Evolutionary conservation across 1,140 invertebrate species (phyloP).

Genomic region (Brachionus angularis): DNA sequence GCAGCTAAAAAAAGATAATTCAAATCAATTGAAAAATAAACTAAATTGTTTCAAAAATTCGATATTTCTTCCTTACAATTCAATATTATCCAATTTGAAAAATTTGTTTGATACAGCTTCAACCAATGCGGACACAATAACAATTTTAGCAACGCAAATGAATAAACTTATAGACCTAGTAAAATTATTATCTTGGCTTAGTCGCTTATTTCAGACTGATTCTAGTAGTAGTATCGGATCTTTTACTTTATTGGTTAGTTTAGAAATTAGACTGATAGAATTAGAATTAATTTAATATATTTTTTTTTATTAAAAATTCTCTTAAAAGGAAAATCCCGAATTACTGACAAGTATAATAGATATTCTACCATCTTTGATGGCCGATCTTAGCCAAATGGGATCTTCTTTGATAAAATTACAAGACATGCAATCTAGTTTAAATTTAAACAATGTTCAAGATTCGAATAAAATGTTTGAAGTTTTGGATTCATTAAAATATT

Average conservation of each 20-base stretch:
- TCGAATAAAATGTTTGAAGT: constrained; percentile 30
- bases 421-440: constrained; percentile 5
- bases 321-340: constrained; percentile 6
- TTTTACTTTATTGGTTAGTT: constrained; percentile 26
- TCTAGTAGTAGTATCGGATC: constrained; percentile 40
- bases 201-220: constrained; percentile 27
- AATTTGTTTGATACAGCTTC: constrained; percentile 9
- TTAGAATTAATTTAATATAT: too few relatives aligned
- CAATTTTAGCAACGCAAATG: constrained; percentile 18
- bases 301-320: not conserved
- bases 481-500: constrained; percentile 25
- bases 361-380: not conserved
- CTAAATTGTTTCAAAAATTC: constrained; percentile 34
- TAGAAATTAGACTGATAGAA: too few relatives aligned
- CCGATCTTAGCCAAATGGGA: not conserved
- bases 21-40: constrained; percentile 7
- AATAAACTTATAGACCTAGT: constrained; percentile 6
- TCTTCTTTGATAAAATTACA: constrained; percentile 8
- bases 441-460: not conserved
- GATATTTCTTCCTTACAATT: constrained; percentile 17
- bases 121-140: constrained; percentile 4
- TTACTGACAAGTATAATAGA: not conserved
- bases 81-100: constrained; percentile 25
- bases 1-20: constrained; percentile 13
- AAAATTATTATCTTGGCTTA: constrained; percentile 14